Evolutionary conservation across 2,113 vertebrate species (phyloP).

Genomic region (Herpetotheres cachinnans): DNA sequence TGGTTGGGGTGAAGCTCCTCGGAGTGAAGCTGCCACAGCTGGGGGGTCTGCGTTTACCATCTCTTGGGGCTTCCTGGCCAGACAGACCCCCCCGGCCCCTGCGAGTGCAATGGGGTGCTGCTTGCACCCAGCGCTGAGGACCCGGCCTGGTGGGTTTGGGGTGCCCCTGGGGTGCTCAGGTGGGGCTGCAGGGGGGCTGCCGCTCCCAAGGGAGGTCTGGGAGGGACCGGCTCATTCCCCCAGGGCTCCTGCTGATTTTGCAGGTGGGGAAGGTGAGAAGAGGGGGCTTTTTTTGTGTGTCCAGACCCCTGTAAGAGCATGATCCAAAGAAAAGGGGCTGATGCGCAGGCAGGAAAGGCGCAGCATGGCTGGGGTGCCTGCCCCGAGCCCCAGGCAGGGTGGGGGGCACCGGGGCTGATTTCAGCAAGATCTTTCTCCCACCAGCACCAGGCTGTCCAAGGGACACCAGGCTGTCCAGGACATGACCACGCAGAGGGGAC

Average conservation of each 20-base stretch:
- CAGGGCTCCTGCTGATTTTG: not conserved
- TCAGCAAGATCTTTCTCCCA: not conserved
- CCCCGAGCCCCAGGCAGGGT: not conserved
- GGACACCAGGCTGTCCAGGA: not conserved
- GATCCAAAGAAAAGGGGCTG: not conserved
- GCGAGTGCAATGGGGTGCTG: fast-evolving
- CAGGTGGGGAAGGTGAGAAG: not conserved
- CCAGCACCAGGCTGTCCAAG: not conserved
- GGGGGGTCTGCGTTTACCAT: not conserved
- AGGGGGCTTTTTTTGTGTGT: not conserved
- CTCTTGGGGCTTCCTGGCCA: not conserved
- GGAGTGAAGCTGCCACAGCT: not conserved
- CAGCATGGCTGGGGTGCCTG: not conserved
- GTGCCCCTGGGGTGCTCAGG: not conserved
- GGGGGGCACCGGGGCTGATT: not conserved
- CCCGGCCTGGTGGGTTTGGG: not conserved
- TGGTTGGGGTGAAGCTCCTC: not conserved
- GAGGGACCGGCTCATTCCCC: not conserved
- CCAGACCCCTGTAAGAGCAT: not conserved
- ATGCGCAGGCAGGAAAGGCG: not conserved
- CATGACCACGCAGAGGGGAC: not conserved
- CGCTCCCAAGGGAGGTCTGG: not conserved
- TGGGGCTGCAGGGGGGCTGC: not conserved
- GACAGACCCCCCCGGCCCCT: not conserved
- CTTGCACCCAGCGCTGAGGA: not conserved